Conservation (phyloP, 2,797 vertebrate genomes). For the Luscinia megarhynchos region DNA sequence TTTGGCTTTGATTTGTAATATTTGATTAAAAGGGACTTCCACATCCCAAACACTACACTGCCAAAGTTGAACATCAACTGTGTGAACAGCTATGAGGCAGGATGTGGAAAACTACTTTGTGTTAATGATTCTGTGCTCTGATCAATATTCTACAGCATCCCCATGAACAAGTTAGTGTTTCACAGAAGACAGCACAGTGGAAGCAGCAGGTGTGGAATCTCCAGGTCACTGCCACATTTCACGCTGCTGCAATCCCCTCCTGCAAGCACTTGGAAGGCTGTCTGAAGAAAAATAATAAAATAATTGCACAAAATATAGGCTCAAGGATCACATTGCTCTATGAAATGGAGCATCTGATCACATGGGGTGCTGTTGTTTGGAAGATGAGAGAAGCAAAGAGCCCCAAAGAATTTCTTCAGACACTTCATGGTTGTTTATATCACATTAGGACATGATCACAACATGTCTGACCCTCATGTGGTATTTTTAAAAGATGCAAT, state of each 20-base stretch:
- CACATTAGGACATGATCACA: background rate
- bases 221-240: background rate
- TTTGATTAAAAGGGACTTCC: conserved; percentile 30
- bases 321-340: background rate
- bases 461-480: background rate
- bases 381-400: background rate
- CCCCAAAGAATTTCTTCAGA: background rate
- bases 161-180: conserved; percentile 41
- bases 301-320: background rate
- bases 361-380: background rate
- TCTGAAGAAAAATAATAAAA: background rate
- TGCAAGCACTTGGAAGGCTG: background rate
- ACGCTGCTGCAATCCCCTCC: background rate
- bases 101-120: conserved; percentile 45
- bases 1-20: background rate
- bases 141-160: conserved; percentile 58
- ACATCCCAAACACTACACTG: background rate
- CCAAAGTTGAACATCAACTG: conserved; percentile 58
- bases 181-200: conserved; percentile 4
- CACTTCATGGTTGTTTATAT: background rate
- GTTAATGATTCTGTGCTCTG: conserved; percentile 56
- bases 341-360: background rate
- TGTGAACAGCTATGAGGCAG: background rate
- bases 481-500: background rate
- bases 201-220: conserved; percentile 15